Evolutionary conservation across 2,797 vertebrate genomes (phyloP).

Genomic region (Gambelia wislizenii): DNA sequence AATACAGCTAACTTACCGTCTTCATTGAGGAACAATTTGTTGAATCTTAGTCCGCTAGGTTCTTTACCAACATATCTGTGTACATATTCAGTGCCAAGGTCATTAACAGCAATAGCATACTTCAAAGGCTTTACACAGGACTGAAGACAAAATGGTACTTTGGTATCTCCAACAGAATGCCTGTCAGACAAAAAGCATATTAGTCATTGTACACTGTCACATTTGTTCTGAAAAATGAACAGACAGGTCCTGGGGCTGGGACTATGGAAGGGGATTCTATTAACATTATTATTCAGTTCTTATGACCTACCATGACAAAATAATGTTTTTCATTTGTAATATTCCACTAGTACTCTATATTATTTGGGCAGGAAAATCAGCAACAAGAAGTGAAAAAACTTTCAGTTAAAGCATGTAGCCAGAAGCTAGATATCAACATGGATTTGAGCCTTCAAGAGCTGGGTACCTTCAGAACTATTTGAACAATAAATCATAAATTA

Average conservation of each 20-base stretch:
- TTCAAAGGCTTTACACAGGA: conserved; percentile 98
- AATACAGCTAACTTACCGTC: conserved; percentile 85
- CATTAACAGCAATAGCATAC: conserved; percentile 95
- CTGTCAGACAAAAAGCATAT: conserved; percentile 73
- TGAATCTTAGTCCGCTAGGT: conserved; percentile 96
- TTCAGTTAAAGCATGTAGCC: neutral
- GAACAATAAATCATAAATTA: neutral
- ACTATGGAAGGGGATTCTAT: neutral
- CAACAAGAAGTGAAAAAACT: neutral
- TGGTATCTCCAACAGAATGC: conserved; percentile 96
- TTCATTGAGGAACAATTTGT: conserved; percentile 98
- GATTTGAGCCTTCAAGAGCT: neutral
- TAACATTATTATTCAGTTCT: neutral
- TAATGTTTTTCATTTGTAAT: neutral
- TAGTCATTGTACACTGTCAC: neutral
- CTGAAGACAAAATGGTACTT: conserved; percentile 98
- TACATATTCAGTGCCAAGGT: conserved; percentile 96
- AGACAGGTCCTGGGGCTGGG: neutral
- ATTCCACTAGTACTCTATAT: neutral
- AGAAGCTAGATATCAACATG: neutral
- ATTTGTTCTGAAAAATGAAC: neutral
- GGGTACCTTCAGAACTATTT: neutral
- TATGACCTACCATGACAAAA: neutral
- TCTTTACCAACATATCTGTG: conserved; percentile 98
- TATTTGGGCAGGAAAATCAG: neutral